A percentile compares a stretch with the other conserved stretches of the same genome.
These are phyloP conservation scores for Conops quadrifasciatus DNA, from an alignment of 2,888 invertebrate species.

Conservation along the genomic window DNA sequence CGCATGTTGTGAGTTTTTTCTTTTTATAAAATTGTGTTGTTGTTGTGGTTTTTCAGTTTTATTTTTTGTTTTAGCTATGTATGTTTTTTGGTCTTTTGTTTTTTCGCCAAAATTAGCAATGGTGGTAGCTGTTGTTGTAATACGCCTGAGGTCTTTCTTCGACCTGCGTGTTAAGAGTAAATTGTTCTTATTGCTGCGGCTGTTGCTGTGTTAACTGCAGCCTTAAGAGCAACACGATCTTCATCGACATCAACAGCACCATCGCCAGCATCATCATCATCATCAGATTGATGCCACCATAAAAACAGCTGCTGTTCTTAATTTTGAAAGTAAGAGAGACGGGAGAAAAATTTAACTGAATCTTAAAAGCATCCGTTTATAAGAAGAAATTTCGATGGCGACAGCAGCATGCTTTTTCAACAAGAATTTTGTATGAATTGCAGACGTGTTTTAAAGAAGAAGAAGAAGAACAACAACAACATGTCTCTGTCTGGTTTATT, in stretches of 20 bases:
- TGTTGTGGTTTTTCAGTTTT: slow-evolving; percentile 1
- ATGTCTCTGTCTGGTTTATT: no score
- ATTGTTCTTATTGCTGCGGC: neutral
- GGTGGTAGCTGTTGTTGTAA: slow-evolving; percentile 1
- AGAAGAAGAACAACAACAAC: no score
- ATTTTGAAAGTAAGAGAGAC: no score
- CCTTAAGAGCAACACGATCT: neutral
- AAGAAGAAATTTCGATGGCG: no score
- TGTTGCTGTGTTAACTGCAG: neutral
- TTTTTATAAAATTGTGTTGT: slow-evolving; percentile 11
- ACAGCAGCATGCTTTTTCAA: no score
- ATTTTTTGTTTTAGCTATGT: slow-evolving; percentile 11
- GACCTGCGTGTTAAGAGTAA: neutral
- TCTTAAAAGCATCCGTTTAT: no score
- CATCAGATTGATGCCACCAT: no score
- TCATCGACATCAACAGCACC: neutral
- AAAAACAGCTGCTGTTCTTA: no score
- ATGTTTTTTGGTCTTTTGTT: slow-evolving; percentile 19
- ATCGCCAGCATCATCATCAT: no score
- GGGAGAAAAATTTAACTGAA: no score
- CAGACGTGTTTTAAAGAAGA: no score
- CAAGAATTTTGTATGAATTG: no score
- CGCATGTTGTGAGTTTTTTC: slow-evolving; percentile 29
- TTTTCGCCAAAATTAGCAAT: neutral
- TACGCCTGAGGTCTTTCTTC: neutral